Evolutionary conservation across 1,140 invertebrate species (phyloP).

Genomic region (Neocloeon triangulifer): DNA sequence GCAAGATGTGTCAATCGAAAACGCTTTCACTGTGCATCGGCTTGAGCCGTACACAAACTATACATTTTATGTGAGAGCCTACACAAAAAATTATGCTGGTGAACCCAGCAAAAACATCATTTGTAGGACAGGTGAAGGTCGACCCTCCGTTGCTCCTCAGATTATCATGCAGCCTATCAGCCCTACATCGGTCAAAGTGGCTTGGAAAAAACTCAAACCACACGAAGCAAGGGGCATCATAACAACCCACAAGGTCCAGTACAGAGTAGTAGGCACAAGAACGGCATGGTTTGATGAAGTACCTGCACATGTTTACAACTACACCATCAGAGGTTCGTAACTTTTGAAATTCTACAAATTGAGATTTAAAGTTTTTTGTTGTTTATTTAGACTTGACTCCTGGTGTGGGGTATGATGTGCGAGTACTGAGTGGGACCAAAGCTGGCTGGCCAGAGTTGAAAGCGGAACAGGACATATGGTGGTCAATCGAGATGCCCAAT

Average conservation of each 20-base stretch:
- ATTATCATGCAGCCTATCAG: slow-evolving; percentile 22
- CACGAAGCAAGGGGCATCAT: slow-evolving; percentile 30
- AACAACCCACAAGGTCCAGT: slow-evolving; percentile 35
- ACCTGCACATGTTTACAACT: slow-evolving; percentile 17
- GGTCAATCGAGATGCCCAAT: too few relatives aligned
- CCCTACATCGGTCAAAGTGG: slow-evolving; percentile 27
- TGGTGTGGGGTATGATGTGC: too few relatives aligned
- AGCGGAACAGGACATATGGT: too few relatives aligned
- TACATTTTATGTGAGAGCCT: slow-evolving; percentile 36
- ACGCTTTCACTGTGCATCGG: slow-evolving; percentile 24
- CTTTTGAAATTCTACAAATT: neutral
- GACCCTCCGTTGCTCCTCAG: slow-evolving; percentile 14
- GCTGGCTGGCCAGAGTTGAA: too few relatives aligned
- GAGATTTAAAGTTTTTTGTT: slow-evolving; percentile 1
- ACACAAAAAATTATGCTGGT: slow-evolving; percentile 31
- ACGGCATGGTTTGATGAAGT: slow-evolving; percentile 21
- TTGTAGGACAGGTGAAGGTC: slow-evolving; percentile 29
- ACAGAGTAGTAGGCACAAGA: slow-evolving; percentile 24
- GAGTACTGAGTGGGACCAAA: too few relatives aligned
- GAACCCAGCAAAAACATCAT: slow-evolving; percentile 32
- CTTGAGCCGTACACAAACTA: slow-evolving; percentile 41
- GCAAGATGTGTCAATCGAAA: too few relatives aligned
- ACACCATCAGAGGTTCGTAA: slow-evolving; percentile 24
- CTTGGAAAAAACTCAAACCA: slow-evolving; percentile 29
- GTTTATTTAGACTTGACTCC: too few relatives aligned